A percentile compares a stretch with the other conserved stretches of the same genome.
These are phyloP conservation scores for Nephrotoma flavescens DNA, from an alignment of 2,888 invertebrate species.

Conservation along the genomic window DNA sequence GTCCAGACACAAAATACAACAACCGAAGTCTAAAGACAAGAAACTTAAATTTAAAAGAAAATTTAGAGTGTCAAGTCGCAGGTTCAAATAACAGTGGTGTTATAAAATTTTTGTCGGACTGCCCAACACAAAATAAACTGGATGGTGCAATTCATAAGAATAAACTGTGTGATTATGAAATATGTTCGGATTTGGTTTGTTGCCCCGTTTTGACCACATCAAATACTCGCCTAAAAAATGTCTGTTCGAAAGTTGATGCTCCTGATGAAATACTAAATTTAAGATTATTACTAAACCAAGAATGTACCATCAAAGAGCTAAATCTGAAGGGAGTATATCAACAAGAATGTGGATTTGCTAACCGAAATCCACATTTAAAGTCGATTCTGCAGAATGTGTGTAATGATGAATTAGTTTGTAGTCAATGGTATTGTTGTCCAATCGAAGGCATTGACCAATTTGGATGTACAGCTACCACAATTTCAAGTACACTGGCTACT, in stretches of 20 bases:
- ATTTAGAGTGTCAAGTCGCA: neutral
- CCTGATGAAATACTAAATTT: neutral
- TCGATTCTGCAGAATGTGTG: neutral
- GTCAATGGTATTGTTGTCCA: neutral
- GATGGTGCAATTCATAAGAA: neutral
- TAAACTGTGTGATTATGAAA: neutral
- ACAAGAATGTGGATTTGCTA: too few relatives aligned
- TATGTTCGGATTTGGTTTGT: neutral
- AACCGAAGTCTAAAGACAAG: neutral
- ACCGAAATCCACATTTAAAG: too few relatives aligned
- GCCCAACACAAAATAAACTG: neutral
- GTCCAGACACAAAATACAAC: neutral
- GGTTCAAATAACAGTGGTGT: neutral
- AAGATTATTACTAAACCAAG: too few relatives aligned
- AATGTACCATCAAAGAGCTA: too few relatives aligned
- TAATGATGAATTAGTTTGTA: neutral
- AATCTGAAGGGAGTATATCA: too few relatives aligned
- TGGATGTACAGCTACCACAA: too few relatives aligned
- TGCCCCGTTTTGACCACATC: neutral
- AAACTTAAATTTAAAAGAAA: neutral
- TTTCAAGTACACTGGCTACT: neutral
- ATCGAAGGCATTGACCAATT: neutral
- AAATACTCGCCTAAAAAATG: neutral
- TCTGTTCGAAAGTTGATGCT: neutral
- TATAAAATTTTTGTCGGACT: neutral